Conservation (phyloP, 1,140 invertebrate genomes). For the Cyphomyrmex costatus region DNA sequence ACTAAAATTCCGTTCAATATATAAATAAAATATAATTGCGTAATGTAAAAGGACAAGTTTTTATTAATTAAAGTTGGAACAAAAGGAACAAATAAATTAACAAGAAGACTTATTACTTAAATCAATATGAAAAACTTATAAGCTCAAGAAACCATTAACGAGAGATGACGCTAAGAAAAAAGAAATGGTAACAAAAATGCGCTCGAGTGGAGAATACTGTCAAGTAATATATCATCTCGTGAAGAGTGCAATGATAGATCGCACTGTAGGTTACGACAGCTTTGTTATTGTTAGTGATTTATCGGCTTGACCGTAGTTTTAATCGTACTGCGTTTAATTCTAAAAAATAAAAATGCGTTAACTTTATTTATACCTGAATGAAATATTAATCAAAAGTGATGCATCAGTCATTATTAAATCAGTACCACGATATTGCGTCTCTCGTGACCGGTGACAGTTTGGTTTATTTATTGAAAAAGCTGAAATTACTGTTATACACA, state of each 20-base stretch:
- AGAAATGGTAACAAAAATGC: conserved; percentile 47
- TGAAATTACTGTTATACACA: not conserved
- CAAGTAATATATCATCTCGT: conserved; percentile 49
- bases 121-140: not conserved
- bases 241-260: conserved; percentile 58
- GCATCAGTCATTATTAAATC: not conserved
- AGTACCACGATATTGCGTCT: not conserved
- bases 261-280: not conserved
- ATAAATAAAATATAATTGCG: not conserved
- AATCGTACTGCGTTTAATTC: conserved; percentile 43
- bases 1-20: not conserved
- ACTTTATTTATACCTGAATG: conserved; percentile 16
- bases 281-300: conserved; percentile 45
- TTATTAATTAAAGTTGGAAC: not conserved
- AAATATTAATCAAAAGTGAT: conserved; percentile 40
- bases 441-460: not conserved
- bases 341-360: conserved; percentile 4
- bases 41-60: too few relatives aligned
- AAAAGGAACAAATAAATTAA: not conserved
- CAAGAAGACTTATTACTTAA: not conserved
- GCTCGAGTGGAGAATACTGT: conserved; percentile 47
- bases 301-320: conserved; percentile 27
- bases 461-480: conserved; percentile 19
- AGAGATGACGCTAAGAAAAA: conserved; percentile 10
- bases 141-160: conserved; percentile 19